Base-by-base conservation (phyloP, 2,888 invertebrate species). In the Perizoma affinitatum region DNA sequence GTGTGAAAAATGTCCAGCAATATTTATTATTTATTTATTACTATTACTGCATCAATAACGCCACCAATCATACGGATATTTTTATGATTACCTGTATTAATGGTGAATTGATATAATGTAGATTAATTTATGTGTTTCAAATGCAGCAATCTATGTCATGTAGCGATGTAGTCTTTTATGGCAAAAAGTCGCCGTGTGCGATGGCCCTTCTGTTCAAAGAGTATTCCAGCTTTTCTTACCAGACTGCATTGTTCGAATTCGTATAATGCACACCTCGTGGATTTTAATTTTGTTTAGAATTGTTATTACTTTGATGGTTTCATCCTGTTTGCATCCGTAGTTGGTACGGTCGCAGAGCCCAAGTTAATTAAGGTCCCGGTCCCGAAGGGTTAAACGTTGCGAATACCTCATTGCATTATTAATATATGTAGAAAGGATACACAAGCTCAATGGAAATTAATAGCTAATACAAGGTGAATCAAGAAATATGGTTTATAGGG, bases 341-440 rank as follows among this genome's bases (percentile, higher is more conserved):
- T 22, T 22, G 22, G 22, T 76, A 72, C 44, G 68, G 65, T 56
- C 63, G 67, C 47, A 35, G 54, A 63, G 73, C 72, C 44, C 70
- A 63, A 72, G 73, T 74, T 81, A 80, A 82, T 82, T 81, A 80
- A 74, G 72, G 68, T 58, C 61, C 64, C 66, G 66, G 66, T 75
- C 81, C 76, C 77, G 61, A 67, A 71, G 79, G 82, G 75, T 76
- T 76, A 70, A 72, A 70, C 71, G 74, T 73, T 74, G 71, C 69
- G 71, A 77, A 74, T 71, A 73, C 61, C 69, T 74, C 72, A 66
- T 68, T 82, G 81, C 79, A 82, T 82, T 80, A 82, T 78, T 82
- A 78, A 82, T 80, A 72, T 72, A 57, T 58, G 51, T 58, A 59
- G 54, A 51, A 51, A 54, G 42, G 55, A 54, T 56, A 60, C 44